Evolutionary conservation across 2,888 invertebrate species (phyloP), one percentile per base, ranked within the genome.

Genomic region (Pteria penguin): DNA sequence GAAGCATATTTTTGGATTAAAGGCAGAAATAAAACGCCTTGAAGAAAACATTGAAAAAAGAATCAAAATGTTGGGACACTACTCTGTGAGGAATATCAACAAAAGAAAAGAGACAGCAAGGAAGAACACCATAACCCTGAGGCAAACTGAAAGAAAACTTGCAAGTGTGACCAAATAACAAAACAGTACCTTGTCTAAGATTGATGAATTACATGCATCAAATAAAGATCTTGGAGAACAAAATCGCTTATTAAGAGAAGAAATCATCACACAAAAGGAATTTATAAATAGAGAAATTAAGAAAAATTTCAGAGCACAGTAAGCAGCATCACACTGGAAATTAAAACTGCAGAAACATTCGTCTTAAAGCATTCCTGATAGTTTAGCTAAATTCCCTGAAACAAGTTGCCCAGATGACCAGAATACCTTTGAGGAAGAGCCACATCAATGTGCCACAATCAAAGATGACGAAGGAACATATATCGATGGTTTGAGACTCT

Each of bases 401-500:
- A n/a, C n/a, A n/a, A n/a, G n/a, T n/a, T n/a, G n/a, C n/a, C n/a
- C n/a, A n/a, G n/a, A n/a, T n/a, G n/a, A n/a, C n/a, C n/a, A n/a
- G n/a, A n/a, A n/a, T n/a, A n/a, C n/a, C n/a, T n/a, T n/a, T n/a
- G n/a, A n/a, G n/a, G n/a, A n/a, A n/a, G n/a, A n/a, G n/a, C n/a
- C n/a, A n/a, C n/a, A n/a, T n/a, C n/a, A n/a, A n/a, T n/a, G n/a
- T n/a, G n/a, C n/a, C n/a, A n/a, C n/a, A n/a, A n/a, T n/a, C n/a
- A 77, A 70, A 63, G 60, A 72, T 58, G 32, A 33, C n/a, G 63
- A 78, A 57, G 67, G 71, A 2, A 18, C 61, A 5, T 78, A 58
- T 32, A 72, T 61, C 22, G 65, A 75, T n/a, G 62, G 27, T 52
- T 26, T 78, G 2, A 4, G 75, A 33, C 29, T 80, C 11, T 80